Percentiles rank a stretch among this genome's conserved stretches.
Evolutionary conservation across 2,113 vertebrate species (phyloP).

Genomic region (Corythoichthys intestinalis): DNA sequence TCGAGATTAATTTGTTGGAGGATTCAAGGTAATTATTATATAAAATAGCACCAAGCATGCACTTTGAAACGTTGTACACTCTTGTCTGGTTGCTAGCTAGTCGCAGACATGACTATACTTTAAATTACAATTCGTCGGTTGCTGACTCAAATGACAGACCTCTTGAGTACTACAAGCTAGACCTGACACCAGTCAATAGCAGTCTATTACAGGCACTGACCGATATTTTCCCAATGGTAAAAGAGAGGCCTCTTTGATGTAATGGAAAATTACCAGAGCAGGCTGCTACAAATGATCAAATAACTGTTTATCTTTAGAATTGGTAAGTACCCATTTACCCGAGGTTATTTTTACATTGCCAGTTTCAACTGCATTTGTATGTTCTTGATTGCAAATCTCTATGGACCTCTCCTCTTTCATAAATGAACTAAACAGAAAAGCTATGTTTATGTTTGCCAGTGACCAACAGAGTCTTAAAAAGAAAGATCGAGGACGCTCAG

Average conservation of each 20-base stretch:
- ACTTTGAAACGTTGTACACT: too few species aligned
- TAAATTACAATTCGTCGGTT: background rate
- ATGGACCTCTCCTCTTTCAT: background rate
- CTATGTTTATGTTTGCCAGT: background rate
- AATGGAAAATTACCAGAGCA: background rate
- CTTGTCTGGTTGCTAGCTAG: too few species aligned
- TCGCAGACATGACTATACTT: background rate
- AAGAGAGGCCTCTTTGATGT: background rate
- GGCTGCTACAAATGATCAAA: background rate
- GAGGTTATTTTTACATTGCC: background rate
- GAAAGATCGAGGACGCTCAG: conserved; percentile 22
- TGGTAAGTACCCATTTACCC: background rate
- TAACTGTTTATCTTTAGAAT: background rate
- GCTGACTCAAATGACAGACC: background rate
- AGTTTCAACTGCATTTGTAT: background rate
- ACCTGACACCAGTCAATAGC: too few species aligned
- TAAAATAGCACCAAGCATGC: too few species aligned
- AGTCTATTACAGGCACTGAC: too few species aligned
- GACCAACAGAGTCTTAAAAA: conserved; percentile 17
- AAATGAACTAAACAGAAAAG: background rate
- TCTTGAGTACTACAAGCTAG: too few species aligned
- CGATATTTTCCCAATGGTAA: too few species aligned
- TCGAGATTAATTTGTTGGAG: too few species aligned
- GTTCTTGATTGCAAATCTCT: background rate
- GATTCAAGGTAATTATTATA: too few species aligned